Percentiles rank a stretch among this genome's conserved stretches.
Evolutionary conservation across 1,140 invertebrate species (phyloP).

Genomic region (Pteromalus puparum): DNA sequence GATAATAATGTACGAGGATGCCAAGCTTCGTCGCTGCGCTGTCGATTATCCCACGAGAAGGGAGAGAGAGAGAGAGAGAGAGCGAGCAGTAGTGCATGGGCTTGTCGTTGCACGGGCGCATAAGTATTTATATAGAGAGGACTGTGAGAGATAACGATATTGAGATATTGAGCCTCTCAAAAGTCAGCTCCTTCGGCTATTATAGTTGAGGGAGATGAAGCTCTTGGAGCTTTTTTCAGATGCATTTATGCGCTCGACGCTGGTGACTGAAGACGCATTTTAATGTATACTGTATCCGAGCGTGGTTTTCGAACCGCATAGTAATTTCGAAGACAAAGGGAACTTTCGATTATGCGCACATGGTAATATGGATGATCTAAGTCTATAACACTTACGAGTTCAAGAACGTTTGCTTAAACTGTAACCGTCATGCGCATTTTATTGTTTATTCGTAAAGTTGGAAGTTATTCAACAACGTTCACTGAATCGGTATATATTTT

Average conservation of each 20-base stretch:
- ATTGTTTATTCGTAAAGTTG: too few relatives aligned
- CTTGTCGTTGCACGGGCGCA: slow-evolving; percentile 58
- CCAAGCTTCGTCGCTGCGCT: background rate
- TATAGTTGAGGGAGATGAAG: slow-evolving; percentile 49
- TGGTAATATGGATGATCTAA: too few relatives aligned
- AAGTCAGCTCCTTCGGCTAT: slow-evolving; percentile 60
- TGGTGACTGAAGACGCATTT: too few relatives aligned
- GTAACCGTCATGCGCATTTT: too few relatives aligned
- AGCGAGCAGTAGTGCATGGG: slow-evolving; percentile 49
- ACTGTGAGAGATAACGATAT: slow-evolving; percentile 65
- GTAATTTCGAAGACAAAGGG: too few relatives aligned
- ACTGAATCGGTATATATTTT: too few relatives aligned
- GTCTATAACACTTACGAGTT: too few relatives aligned
- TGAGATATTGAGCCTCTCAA: slow-evolving; percentile 63
- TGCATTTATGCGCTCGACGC: background rate
- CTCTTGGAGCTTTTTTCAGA: background rate
- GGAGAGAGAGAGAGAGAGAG: background rate
- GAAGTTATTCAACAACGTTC: too few relatives aligned
- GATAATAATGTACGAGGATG: background rate
- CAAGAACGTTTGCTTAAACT: too few relatives aligned
- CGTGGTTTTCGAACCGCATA: too few relatives aligned
- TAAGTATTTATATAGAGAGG: slow-evolving; percentile 35
- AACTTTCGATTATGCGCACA: too few relatives aligned
- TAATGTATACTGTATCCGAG: too few relatives aligned
- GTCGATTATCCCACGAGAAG: background rate